Evolutionary conservation across 2,888 invertebrate genomes (phyloP), one percentile per base, ranked within the genome.

Genomic region (Hyles lineata): DNA sequence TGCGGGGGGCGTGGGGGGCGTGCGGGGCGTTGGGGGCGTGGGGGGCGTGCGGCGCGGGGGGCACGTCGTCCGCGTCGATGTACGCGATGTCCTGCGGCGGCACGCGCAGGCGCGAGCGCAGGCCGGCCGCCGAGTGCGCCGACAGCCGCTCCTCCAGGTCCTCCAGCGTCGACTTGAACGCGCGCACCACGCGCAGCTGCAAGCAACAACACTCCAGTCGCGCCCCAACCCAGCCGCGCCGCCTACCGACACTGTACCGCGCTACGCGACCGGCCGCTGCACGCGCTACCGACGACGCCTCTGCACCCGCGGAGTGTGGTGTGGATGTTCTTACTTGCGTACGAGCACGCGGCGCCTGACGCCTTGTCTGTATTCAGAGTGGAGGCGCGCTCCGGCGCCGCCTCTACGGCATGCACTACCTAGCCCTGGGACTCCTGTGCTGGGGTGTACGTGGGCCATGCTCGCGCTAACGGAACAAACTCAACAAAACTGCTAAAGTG

Each of bases 151-250:
- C 99, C 96, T 98, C 99, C 96, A 99, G 96, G 96, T 99, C 99
- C 97, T 99, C 99, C 96, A 99, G 96, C 92, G 98, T 99, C 90
- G 99, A 99, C 96, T 98, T 99, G 98, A 99, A 99, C 94, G 99
- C 99, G 96, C 99, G 98, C 96, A 99, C 99, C 96, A 99, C 99
- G 96, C 99, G 98, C 96, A 99, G 97, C 99, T 99, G 99, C 96
- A 98, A 98, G 96, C 88, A 79, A 67, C 67, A 67, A 67, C 67
- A 67, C 81, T 76, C 80, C 79, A 74, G 76, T 76, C 77, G 79
- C 77, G 76, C 76, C 75, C 73, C 79, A 73, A 77, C 70, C 76
- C 78, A 72, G 74, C 76, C 74, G 70, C 75, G 67, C 52, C 70
- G 67, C 73, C 72, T 70, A 61, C 63, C 69, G 67, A 70, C 73